Conservation (phyloP, 2,113 vertebrate genomes). For the Chionis minor region DNA sequence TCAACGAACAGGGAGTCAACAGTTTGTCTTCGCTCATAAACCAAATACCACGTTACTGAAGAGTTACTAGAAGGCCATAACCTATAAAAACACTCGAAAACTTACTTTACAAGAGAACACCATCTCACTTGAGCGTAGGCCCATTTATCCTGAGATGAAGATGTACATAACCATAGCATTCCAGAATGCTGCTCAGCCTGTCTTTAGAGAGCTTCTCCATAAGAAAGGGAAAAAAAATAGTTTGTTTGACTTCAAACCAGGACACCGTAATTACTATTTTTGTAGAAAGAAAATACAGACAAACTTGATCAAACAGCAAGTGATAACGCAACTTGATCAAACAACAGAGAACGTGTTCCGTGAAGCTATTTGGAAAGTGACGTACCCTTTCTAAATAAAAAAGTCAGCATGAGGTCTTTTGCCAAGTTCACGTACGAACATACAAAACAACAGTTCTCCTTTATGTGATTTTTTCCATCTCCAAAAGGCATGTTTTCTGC, state of each 20-base stretch:
- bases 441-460: background rate
- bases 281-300: background rate
- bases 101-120: background rate
- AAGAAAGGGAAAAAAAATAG: background rate
- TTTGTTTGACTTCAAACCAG: too few relatives aligned
- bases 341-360: background rate
- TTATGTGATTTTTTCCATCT: background rate
- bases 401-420: background rate
- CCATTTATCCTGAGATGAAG: background rate
- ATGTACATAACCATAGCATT: rapidly evolving
- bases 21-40: background rate
- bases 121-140: background rate
- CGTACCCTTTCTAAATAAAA: background rate
- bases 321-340: background rate
- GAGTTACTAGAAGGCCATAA: background rate
- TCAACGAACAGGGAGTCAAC: background rate
- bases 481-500: background rate
- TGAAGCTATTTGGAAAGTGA: background rate
- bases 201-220: background rate
- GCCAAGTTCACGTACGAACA: background rate
- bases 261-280: background rate
- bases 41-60: background rate
- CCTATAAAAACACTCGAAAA: background rate
- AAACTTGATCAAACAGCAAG: background rate
- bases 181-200: background rate